Percentiles rank a stretch among this genome's conserved stretches.
These are phyloP conservation scores for Melangyna quadrimaculata DNA, from an alignment of 2,888 invertebrate species.

Conservation along the genomic window DNA sequence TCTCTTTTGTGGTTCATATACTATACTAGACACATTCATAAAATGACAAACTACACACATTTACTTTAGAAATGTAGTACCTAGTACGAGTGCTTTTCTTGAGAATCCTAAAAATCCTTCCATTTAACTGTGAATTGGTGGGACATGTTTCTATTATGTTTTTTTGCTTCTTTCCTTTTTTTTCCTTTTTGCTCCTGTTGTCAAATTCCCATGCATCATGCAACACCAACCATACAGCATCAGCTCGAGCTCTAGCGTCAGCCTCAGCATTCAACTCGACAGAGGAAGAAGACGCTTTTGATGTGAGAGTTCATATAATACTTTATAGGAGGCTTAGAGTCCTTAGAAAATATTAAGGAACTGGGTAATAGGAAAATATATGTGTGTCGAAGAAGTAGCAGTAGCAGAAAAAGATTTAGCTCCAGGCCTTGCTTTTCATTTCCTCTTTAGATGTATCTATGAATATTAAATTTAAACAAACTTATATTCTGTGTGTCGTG, in stretches of 20 bases:
- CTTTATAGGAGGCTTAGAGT: slow-evolving; percentile 42
- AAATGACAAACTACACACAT: slow-evolving; percentile 41
- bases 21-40: not conserved
- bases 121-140: slow-evolving; percentile 65
- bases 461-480: slow-evolving; percentile 72
- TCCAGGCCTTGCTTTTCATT: slow-evolving; percentile 66
- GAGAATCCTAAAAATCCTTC: slow-evolving; percentile 48
- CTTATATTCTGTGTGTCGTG: slow-evolving; percentile 41
- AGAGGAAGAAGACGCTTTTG: slow-evolving; percentile 4
- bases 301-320: slow-evolving; percentile 6
- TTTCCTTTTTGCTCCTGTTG: not conserved
- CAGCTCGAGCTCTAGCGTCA: not conserved
- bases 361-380: slow-evolving; percentile 29
- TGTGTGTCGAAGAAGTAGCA: not conserved
- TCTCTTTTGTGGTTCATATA: slow-evolving; percentile 18
- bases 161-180: not conserved
- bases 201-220: slow-evolving; percentile 29
- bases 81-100: slow-evolving; percentile 24
- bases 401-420: slow-evolving; percentile 48
- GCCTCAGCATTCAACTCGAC: not conserved
- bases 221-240: not conserved
- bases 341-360: slow-evolving; percentile 54
- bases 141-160: slow-evolving; percentile 44
- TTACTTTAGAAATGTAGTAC: slow-evolving; percentile 17
- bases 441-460: slow-evolving; percentile 70